Evolutionary conservation across 1,140 invertebrate genomes (phyloP), one percentile per base, ranked within the genome.

Genomic region (Brachionus rubens): DNA sequence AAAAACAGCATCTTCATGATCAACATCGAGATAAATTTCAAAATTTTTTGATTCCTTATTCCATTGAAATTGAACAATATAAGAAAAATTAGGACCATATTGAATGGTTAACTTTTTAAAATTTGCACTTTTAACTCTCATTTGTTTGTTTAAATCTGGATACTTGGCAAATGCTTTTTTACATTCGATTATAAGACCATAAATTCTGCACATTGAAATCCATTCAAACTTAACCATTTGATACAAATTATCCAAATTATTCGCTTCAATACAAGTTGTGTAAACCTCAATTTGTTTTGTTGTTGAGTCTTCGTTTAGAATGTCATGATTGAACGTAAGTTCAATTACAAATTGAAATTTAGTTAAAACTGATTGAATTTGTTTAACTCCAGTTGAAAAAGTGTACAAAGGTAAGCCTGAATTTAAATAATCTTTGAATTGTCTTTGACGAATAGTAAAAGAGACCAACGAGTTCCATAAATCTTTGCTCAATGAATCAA

Each of bases 381-480:
- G 16, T 30, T 72, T 72, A 30, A 46, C 16, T 10, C 41, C 12
- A n/a, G 40, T 7, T 36, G 41, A 24, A 47, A 70, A 46, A 10
- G 28, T 36, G 16, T 36, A 26, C 12, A 50, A 19, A 28, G 68
- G 68, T 12, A 72, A n/a, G 14, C 46, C 68, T 0, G 68, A 40
- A 24, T 72, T 72, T 36, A 72, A 36, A 46, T 72, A 72, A 28
- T 72, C 68, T 40, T 54, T 72, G 46, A 72, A 48, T 54, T 72
- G 68, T 28, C 36, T 19, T 28, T 48, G 68, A 24, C 68, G 24
- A 12, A 72, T 72, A 1, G 50, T 50, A 16, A 72, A 54, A 16
- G 68, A 50, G 43, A 46, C 46, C 24, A 72, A 48, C n/a, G 46
- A 72, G 28, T 40, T 72, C 68, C 5, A 50, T n/a, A 72, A 5